Evolutionary conservation across 1,140 invertebrate genomes (phyloP).

Genomic region (Coenobita brevimanus): DNA sequence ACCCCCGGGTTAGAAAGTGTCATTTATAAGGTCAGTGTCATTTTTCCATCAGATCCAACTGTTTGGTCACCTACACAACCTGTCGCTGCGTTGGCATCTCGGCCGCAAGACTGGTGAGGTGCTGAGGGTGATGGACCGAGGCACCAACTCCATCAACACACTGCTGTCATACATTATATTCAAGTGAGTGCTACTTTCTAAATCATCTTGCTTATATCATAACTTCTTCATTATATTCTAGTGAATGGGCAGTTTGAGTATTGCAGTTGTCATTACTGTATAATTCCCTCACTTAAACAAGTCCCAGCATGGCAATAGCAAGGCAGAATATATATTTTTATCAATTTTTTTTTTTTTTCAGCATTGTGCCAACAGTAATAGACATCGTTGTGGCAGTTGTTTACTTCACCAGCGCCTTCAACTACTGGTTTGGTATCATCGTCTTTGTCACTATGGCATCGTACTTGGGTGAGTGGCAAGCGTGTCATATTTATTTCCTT

Average conservation of each 20-base stretch:
- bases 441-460: conserved; percentile 93
- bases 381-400: conserved; percentile 95
- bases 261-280: too few species aligned
- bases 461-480: conserved; percentile 94
- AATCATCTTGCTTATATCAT: too few species aligned
- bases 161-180: conserved; percentile 91
- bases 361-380: conserved; percentile 90
- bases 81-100: conserved; percentile 93
- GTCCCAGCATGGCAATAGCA: too few species aligned
- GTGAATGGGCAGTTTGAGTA: too few species aligned
- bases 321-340: too few species aligned
- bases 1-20: not conserved
- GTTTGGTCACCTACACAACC: conserved; percentile 88
- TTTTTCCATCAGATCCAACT: conserved; percentile 79
- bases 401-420: conserved; percentile 91
- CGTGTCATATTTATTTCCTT: too few species aligned
- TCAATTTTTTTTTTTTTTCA: conserved; percentile 76
- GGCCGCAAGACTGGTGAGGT: conserved; percentile 96
- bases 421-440: conserved; percentile 94
- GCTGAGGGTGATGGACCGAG: conserved; percentile 93
- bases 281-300: too few species aligned
- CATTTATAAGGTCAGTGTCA: too few species aligned
- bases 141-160: conserved; percentile 95
- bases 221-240: too few species aligned
- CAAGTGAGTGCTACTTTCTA: conserved; percentile 72